These are phyloP conservation scores for Melopsittacus undulatus DNA, from an alignment of 2,797 vertebrate genomes.

Conservation along the genomic window DNA sequence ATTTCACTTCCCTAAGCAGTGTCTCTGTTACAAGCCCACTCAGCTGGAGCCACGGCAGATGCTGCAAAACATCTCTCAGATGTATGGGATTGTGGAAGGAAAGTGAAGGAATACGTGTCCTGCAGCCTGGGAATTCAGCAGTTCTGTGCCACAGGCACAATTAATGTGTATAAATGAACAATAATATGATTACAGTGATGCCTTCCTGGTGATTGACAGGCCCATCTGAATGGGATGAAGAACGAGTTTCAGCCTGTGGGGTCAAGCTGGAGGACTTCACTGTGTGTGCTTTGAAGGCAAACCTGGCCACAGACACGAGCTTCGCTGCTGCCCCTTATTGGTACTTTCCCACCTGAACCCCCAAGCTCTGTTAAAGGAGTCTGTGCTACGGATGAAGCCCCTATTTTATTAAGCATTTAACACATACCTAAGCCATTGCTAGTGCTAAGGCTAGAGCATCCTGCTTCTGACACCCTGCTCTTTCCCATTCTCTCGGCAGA, in stretches of 20 bases:
- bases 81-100: not conserved
- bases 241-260: no score
- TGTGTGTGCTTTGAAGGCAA: not conserved
- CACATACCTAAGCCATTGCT: not conserved
- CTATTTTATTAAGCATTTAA: not conserved
- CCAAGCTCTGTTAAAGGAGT: not conserved
- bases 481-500: not conserved
- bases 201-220: accelerated
- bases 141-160: not conserved
- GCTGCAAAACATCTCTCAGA: accelerated
- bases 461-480: not conserved
- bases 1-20: not conserved
- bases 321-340: accelerated
- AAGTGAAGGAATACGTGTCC: not conserved
- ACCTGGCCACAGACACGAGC: accelerated
- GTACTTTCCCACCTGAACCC: no score
- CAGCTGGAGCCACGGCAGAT: not conserved
- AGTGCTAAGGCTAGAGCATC: not conserved
- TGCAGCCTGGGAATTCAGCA: not conserved
- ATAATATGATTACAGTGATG: no score
- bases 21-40: not conserved
- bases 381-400: not conserved
- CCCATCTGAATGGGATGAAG: not conserved
- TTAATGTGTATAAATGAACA: not conserved
- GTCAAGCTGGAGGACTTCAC: not conserved